Base-by-base conservation (phyloP, 2,888 invertebrate genomes). In the Drosophila nr. fundita region DNA sequence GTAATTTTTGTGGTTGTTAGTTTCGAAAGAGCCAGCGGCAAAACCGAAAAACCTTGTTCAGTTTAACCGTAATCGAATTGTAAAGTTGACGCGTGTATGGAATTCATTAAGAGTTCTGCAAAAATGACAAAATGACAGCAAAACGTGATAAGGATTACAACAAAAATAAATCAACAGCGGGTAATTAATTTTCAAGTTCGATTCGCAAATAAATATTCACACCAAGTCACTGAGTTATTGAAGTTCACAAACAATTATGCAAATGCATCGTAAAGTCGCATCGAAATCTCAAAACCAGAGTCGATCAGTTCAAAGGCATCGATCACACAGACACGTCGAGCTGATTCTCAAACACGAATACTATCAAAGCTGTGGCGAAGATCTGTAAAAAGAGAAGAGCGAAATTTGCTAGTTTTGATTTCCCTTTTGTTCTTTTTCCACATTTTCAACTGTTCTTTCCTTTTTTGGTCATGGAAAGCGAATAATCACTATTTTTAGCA, bases 121-220 rank as follows among this genome's bases (percentile, higher is more conserved):
- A 90, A 89, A 90, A 90, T 91, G 90, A 89, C 85, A 92, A 91
- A 90, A 92, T 92, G 92, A 92, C 92, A 89, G 92, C 92, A 87
- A 92, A 92, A 90, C 92, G 92, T 89, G 92, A 90, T 88, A 92
- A 91, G 90, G 92, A 92, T 89, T 92, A 91, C 86, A 87, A 87
- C 62, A 92, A 90, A 89, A 92, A 90, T 90, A 92, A 91, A 89
- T 83, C 91, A 77, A 78, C 91, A 83, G 82, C 92, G 90, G 92
- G 92, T 92, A 92, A 68, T 36, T 49, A 42, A 32, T 27, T 24
- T 21, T 18, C 5, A 42, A 42, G 13, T 54, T 32, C 15, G 7
- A 27, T 7, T 60, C 13, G 2, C 6, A 62, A 59, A 13, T 32
- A 30, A 57, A n/a, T 21, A 30, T 15, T 13, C n/a, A 27, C 36